Percentiles rank a stretch among this genome's conserved stretches.
Conservation (phyloP, 2,113 vertebrate genomes). For the Actinemys pallida region DNA sequence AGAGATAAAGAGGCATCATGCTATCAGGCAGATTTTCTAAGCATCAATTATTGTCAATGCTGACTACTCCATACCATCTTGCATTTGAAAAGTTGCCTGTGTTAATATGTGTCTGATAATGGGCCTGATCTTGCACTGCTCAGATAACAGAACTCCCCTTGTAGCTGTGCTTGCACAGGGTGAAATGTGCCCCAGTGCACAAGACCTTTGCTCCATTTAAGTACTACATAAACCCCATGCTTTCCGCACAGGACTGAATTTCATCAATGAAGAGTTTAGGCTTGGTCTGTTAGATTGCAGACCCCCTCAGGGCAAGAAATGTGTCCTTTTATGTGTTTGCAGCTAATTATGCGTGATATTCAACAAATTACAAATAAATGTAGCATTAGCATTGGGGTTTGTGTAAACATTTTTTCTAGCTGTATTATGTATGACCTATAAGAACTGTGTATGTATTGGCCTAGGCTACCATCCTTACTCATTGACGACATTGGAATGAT, state of each 20-base stretch:
- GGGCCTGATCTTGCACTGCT: conserved; percentile 44
- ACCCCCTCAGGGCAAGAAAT: neutral
- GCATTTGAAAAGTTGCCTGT: neutral
- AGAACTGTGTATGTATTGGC: neutral
- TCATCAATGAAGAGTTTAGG: neutral
- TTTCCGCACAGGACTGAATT: neutral
- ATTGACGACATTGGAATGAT: neutral
- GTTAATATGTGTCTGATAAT: conserved; percentile 5
- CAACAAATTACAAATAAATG: neutral
- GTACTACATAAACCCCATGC: neutral
- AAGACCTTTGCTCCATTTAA: neutral
- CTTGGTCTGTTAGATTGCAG: neutral
- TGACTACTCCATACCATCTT: conserved; percentile 9
- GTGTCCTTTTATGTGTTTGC: neutral
- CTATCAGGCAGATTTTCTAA: neutral
- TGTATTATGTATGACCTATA: neutral
- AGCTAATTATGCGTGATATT: neutral
- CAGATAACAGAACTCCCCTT: conserved; percentile 51
- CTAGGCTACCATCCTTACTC: neutral
- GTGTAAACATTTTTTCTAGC: neutral
- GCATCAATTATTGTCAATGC: neutral
- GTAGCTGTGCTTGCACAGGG: conserved; percentile 50
- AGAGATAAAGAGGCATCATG: neutral
- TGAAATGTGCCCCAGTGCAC: neutral
- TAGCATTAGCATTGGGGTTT: neutral